Evolutionary conservation across 1,140 invertebrate species (phyloP).

Genomic region (Megalonaias nervosa): DNA sequence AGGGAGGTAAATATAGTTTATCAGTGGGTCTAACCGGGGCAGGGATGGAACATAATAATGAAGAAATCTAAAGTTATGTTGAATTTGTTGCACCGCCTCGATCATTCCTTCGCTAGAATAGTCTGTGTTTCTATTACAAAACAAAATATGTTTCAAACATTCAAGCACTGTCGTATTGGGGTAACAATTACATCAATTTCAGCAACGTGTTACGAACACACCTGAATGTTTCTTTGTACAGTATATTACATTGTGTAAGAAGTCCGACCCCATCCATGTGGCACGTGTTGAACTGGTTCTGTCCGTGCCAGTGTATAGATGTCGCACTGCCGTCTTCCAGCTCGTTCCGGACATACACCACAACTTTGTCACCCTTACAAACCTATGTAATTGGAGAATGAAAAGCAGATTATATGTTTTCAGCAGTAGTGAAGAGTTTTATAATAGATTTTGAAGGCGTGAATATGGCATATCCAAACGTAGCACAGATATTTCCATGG

Average conservation of each 20-base stretch:
- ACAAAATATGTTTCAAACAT: too few relatives aligned
- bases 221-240: slow-evolving; percentile 84
- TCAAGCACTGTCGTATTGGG: too few relatives aligned
- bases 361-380: slow-evolving; percentile 86
- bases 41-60: too few relatives aligned
- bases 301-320: slow-evolving; percentile 89
- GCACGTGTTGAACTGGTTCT: slow-evolving; percentile 84
- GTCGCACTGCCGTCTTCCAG: slow-evolving; percentile 83
- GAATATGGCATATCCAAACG: too few relatives aligned
- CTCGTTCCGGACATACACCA: slow-evolving; percentile 87
- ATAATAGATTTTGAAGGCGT: too few relatives aligned
- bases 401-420: not conserved
- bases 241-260: slow-evolving; percentile 91
- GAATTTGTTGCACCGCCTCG: not conserved
- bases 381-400: slow-evolving; percentile 73
- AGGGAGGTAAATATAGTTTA: too few relatives aligned
- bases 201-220: not conserved
- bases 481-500: too few relatives aligned
- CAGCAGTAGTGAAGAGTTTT: too few relatives aligned
- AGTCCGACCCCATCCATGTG: slow-evolving; percentile 92
- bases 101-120: not conserved
- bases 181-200: too few relatives aligned
- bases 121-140: too few relatives aligned
- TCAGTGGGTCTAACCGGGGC: too few relatives aligned
- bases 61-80: not conserved